Percentiles rank a stretch among this genome's conserved stretches.
Evolutionary conservation across 2,113 vertebrate genomes (phyloP).

Genomic region (Clarias gariepinus): DNA sequence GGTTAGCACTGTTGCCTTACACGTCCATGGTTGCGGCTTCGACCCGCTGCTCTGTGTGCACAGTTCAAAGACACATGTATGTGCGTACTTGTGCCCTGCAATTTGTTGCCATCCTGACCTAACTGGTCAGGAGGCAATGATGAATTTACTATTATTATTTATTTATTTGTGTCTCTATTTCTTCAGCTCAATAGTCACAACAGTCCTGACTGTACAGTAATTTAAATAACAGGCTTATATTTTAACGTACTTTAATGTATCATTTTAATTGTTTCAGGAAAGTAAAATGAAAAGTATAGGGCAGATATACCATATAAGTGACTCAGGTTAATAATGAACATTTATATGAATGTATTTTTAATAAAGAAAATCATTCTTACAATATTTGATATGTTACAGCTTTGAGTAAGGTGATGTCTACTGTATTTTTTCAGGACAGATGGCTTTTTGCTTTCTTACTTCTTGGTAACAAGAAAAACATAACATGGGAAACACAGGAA

Average conservation of each 20-base stretch:
- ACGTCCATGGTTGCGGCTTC: no score
- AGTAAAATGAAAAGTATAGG: not conserved
- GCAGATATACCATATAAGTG: not conserved
- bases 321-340: not conserved
- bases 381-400: not conserved
- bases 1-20: no score
- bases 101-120: no score
- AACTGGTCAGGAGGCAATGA: no score
- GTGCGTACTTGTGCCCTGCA: no score
- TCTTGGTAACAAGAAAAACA: not conserved
- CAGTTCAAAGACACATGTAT: no score
- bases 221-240: not conserved
- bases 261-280: no score
- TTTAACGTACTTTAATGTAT: not conserved
- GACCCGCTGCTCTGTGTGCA: no score
- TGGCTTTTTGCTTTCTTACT: not conserved
- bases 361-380: not conserved
- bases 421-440: not conserved
- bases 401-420: not conserved
- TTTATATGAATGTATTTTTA: not conserved
- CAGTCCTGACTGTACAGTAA: not conserved
- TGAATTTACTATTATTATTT: no score
- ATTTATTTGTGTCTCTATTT: no score
- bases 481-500: not conserved
- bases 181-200: not conserved